Evolutionary conservation across 2,113 vertebrate species (phyloP).

Genomic region (Odocoileus hemionus): DNA sequence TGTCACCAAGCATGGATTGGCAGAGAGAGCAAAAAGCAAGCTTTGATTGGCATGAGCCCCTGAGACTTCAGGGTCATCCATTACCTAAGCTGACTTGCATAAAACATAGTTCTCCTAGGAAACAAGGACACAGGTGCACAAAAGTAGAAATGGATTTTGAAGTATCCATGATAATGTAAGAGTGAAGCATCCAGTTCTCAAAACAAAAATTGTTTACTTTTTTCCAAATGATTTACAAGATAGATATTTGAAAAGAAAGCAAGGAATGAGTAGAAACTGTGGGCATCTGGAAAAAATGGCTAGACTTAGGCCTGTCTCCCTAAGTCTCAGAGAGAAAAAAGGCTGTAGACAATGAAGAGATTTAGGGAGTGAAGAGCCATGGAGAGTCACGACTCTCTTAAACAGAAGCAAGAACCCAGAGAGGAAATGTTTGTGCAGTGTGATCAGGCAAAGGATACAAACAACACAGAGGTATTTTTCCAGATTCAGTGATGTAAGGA

Average conservation of each 20-base stretch:
- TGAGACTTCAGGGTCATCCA: not conserved
- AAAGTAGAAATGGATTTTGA: not conserved
- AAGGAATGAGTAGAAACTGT: not conserved
- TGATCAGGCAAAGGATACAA: fast-evolving
- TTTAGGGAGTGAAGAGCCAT: not conserved
- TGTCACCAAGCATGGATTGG: fast-evolving
- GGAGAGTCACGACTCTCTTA: not conserved
- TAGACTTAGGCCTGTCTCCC: not conserved
- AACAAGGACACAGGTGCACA: not conserved
- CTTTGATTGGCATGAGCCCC: not conserved
- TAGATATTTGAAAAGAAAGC: not conserved
- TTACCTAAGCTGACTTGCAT: not conserved
- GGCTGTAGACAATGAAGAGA: not conserved
- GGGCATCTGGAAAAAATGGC: not conserved
- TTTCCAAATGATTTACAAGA: not conserved
- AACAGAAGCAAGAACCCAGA: not conserved
- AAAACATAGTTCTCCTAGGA: not conserved
- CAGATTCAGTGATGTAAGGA: too few species aligned
- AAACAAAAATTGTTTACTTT: not conserved
- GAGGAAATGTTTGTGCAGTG: fast-evolving
- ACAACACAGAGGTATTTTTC: too few species aligned
- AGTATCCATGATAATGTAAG: not conserved
- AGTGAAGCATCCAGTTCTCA: not conserved
- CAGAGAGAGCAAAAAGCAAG: not conserved
- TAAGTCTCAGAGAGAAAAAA: not conserved